Evolutionary conservation across 2,113 vertebrate species (phyloP).

Genomic region (Spea bombifrons): DNA sequence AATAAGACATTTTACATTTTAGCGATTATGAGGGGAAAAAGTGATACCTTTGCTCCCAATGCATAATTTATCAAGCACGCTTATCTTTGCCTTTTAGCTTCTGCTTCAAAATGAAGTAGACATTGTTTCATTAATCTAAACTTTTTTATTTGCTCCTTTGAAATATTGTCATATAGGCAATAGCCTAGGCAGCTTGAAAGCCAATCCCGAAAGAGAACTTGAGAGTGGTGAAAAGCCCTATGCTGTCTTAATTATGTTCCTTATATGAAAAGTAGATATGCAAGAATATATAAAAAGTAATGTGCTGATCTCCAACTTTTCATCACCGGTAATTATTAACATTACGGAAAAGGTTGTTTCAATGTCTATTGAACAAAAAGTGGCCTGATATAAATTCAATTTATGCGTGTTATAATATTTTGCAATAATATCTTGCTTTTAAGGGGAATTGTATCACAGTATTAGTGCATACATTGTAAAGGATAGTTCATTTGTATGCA

Average conservation of each 20-base stretch:
- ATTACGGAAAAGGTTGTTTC: conserved; percentile 17
- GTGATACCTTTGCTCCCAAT: too few species aligned
- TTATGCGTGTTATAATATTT: conserved; percentile 16
- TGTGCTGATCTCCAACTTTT: conserved; percentile 10
- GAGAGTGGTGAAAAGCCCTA: too few species aligned
- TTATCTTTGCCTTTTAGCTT: too few species aligned
- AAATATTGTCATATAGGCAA: too few species aligned
- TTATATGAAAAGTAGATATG: not conserved
- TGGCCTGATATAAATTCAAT: conserved; percentile 5
- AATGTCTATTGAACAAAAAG: conserved; percentile 29
- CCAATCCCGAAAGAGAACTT: too few species aligned
- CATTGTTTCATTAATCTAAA: too few species aligned
- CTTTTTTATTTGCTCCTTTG: too few species aligned
- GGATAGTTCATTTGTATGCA: conserved; percentile 22
- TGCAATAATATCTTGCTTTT: conserved; percentile 1
- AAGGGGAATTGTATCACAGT: conserved; percentile 9
- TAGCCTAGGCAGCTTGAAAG: too few species aligned
- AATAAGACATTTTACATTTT: too few species aligned
- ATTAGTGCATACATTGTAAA: not conserved
- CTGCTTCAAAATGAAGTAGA: too few species aligned
- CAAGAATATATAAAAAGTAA: not conserved
- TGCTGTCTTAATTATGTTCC: not conserved
- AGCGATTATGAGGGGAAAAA: too few species aligned
- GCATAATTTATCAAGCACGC: too few species aligned
- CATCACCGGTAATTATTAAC: conserved; percentile 25